Evolutionary conservation across 1,140 invertebrate genomes (phyloP), one percentile per base, ranked within the genome.

Genomic region (Drosophila arawakana): DNA sequence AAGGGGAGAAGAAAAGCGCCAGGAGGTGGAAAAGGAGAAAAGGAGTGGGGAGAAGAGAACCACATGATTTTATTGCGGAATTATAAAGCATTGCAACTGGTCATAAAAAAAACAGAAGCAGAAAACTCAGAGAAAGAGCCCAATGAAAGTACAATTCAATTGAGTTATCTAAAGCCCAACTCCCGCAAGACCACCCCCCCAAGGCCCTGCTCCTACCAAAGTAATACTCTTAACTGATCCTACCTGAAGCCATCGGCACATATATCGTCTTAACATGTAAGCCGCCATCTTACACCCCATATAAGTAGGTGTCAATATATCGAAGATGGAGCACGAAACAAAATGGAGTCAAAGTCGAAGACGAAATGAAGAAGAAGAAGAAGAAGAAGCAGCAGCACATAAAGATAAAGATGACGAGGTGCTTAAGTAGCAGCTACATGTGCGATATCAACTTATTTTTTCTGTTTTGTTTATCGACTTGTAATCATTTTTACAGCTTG

Each of bases 401-500:
- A 30, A 30, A 1, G 21, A 13, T n/a, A 5, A 1, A n/a, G 10
- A 57, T 54, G 54, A 57, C 30, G 54, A 57, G 37, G 13, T 43
- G 21, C 10, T 18, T 43, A 57, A 57, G 39, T 25, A 21, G 37
- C 18, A 39, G 3, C 13, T n/a, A 39, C 11, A 57, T 41, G 18
- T 41, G 46, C 60, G 67, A 35, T 70, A 54, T 47, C 41, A 47
- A 55, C 68, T 63, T 63, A 30, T 30, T 30, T 30, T 15, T 18
- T 18, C 5, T 58, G 18, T 35, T 34, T 41, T 49, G 52, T 55
- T 73, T 61, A 73, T 73, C 62, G 71, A 43, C 63, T 73, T 30
- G 71, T 60, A 73, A 73, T 73, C 71, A 67, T 61, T 73, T 61
- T 73, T 61, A 69, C 65, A 43, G 63, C 63, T 47, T 73, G 65